These are phyloP conservation scores for Chrysaora quinquecirrha DNA, from an alignment of 30 jellyfish, hydroid and myxozoan species.

Conservation along the genomic window DNA sequence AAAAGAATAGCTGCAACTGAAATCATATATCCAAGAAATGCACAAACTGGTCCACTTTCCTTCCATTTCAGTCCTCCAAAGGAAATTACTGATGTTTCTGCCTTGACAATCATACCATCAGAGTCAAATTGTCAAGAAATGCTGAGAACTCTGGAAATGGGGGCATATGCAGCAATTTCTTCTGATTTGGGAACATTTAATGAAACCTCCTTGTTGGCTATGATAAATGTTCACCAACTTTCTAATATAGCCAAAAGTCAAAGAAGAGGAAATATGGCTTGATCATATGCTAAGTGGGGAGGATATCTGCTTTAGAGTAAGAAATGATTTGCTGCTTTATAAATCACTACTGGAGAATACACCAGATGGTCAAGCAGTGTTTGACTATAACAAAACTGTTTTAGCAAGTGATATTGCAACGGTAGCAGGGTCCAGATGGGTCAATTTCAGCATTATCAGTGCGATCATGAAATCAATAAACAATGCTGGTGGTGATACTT, in stretches of 20 bases:
- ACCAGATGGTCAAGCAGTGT: neutral
- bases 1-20: no score
- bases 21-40: no score
- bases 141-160: no score
- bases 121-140: no score
- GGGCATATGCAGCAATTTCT: neutral
- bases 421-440: neutral
- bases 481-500: neutral
- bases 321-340: neutral
- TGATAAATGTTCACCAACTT: neutral
- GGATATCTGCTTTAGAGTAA: neutral
- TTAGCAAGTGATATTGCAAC: neutral
- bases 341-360: neutral
- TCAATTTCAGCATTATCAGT: neutral
- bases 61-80: no score
- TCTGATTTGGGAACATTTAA: neutral
- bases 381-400: neutral
- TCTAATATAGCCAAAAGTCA: neutral
- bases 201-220: neutral
- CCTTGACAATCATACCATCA: no score
- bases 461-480: neutral
- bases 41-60: no score
- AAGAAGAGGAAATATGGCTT: constrained; percentile 2
- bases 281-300: neutral
- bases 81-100: no score